Conservation (phyloP, 2,113 vertebrate genomes). For the Apeltes quadracus region DNA sequence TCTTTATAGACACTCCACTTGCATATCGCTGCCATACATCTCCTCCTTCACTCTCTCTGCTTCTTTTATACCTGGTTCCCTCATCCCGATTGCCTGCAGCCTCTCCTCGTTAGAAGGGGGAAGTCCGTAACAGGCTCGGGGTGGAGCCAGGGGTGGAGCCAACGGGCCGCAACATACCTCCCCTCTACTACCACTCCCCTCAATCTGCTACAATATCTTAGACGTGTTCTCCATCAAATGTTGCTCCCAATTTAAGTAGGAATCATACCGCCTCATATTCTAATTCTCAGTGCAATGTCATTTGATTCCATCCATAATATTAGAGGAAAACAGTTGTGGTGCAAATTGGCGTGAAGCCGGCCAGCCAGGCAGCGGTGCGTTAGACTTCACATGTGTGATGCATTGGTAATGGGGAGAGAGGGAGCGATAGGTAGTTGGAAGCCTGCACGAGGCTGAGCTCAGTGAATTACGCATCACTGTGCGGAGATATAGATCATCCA, state of each 20-base stretch:
- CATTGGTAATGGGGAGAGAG: constrained; percentile 11
- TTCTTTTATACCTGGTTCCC: too few relatives aligned
- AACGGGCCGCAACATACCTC: too few relatives aligned
- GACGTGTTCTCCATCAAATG: constrained; percentile 22
- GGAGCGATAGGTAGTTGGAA: background rate
- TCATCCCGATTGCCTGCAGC: too few relatives aligned
- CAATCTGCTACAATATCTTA: too few relatives aligned
- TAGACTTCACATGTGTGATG: constrained; percentile 28
- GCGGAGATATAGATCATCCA: constrained; percentile 9
- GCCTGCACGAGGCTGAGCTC: constrained; percentile 13
- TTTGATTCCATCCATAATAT: constrained; percentile 38
- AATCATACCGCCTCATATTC: constrained; percentile 2
- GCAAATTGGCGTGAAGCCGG: constrained; percentile 13
- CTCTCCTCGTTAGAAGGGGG: too few relatives aligned
- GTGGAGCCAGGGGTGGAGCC: too few relatives aligned
- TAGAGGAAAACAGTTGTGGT: constrained; percentile 35
- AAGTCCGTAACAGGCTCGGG: too few relatives aligned
- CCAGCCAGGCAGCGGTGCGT: constrained; percentile 32
- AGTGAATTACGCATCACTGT: background rate
- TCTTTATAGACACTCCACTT: too few relatives aligned
- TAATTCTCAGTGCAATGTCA: constrained; percentile 6
- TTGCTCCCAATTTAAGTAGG: background rate
- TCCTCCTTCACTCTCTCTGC: too few relatives aligned
- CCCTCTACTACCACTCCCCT: too few relatives aligned
- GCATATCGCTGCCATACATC: too few relatives aligned